A percentile compares a stretch with the other conserved stretches of the same genome.
phyloP scores from a whole-genome alignment of 1,140 invertebrate genomes.

The Atta texana region DNA sequence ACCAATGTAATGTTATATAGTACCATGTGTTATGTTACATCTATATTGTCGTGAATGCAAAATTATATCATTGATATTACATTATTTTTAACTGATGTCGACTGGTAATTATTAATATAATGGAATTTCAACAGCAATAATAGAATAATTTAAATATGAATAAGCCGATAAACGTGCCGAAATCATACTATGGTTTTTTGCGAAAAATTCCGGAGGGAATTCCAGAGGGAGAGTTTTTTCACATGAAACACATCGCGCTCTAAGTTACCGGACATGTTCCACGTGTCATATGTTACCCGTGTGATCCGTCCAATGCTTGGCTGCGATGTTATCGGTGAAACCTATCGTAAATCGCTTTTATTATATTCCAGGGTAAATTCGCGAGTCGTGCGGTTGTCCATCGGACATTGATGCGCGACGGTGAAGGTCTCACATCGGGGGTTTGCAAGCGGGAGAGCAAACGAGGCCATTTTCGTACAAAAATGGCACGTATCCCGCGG shows the following conservation, averaged over 20 bases:
- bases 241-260: conserved; percentile 13
- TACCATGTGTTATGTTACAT: not conserved
- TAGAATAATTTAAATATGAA: not conserved
- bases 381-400: conserved; percentile 66
- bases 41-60: too few relatives aligned
- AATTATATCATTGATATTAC: too few relatives aligned
- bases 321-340: conserved; percentile 25
- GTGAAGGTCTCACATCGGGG: conserved; percentile 15
- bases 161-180: not conserved
- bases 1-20: too few relatives aligned
- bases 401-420: conserved; percentile 59
- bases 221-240: not conserved
- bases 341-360: conserved; percentile 64
- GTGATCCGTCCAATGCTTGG: conserved; percentile 12
- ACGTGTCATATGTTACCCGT: conserved; percentile 48
- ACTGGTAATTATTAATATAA: not conserved
- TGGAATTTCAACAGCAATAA: not conserved
- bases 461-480: conserved; percentile 74
- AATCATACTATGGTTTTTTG: not conserved
- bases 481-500: conserved; percentile 68
- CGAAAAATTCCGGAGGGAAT: not conserved
- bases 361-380: conserved; percentile 65
- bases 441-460: conserved; percentile 50
- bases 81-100: too few relatives aligned
- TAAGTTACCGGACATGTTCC: conserved; percentile 50